Evolutionary conservation across 1,140 invertebrate genomes (phyloP).

Genomic region (Drosophila mojavensis): DNA sequence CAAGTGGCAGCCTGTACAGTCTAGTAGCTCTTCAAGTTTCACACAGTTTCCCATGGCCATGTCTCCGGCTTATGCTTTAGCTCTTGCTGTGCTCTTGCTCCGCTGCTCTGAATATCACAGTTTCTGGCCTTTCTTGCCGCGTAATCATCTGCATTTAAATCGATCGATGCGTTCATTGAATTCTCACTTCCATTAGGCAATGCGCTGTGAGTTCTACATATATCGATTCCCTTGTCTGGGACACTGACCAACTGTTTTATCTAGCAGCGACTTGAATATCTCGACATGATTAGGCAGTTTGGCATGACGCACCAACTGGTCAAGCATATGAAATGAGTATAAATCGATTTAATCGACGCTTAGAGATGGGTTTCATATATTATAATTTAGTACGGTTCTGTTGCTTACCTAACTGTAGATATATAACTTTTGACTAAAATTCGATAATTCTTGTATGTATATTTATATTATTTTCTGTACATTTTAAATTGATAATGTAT

Average conservation of each 20-base stretch:
- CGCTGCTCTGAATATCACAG: conserved; percentile 3
- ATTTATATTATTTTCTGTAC: too few species aligned
- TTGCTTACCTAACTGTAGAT: too few species aligned
- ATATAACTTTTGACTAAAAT: too few species aligned
- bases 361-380: neutral
- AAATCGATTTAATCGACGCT: neutral
- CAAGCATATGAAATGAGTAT: neutral
- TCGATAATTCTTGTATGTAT: too few species aligned
- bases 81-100: neutral
- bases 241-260: conserved; percentile 42
- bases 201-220: neutral
- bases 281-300: conserved; percentile 48
- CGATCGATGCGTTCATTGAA: conserved; percentile 33
- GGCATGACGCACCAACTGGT: neutral
- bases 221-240: conserved; percentile 21
- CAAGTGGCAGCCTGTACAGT: conserved; percentile 44
- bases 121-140: conserved; percentile 19
- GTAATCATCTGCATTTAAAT: conserved; percentile 45
- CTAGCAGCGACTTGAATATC: conserved; percentile 19
- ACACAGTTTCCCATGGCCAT: conserved; percentile 35
- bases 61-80: neutral
- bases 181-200: conserved; percentile 41
- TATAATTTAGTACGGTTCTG: too few species aligned
- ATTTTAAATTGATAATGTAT: too few species aligned
- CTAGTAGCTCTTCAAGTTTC: conserved; percentile 22